Conservation (phyloP, 2,888 invertebrate species). For the Petrolisthes manimaculis region DNA sequence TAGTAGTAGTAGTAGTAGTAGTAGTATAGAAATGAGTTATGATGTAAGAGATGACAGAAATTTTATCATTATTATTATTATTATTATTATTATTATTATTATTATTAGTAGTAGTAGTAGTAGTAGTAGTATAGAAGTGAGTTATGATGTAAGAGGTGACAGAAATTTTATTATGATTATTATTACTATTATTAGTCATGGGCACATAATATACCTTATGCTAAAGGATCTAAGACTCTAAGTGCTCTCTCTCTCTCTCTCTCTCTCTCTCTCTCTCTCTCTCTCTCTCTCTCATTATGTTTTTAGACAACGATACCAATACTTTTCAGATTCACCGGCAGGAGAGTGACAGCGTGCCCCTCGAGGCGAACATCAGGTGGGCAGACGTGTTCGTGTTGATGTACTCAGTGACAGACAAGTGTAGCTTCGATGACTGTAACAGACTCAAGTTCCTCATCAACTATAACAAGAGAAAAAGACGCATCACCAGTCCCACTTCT, state of each 20-base stretch:
- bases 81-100: too few species aligned
- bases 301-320: background rate
- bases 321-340: background rate
- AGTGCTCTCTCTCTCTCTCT: constrained; percentile 29
- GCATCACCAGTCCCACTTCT: constrained; percentile 76
- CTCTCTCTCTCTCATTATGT: constrained; percentile 3
- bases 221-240: constrained; percentile 20
- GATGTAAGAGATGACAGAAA: background rate
- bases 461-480: constrained; percentile 80
- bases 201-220: too few species aligned
- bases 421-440: constrained; percentile 88
- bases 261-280: constrained; percentile 27
- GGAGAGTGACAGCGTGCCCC: constrained; percentile 65
- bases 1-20: too few species aligned
- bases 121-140: too few species aligned
- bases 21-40: background rate
- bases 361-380: constrained; percentile 87
- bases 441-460: constrained; percentile 85
- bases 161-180: too few species aligned
- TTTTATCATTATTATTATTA: too few species aligned
- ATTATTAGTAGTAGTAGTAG: too few species aligned
- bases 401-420: constrained; percentile 90
- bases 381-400: constrained; percentile 88
- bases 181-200: background rate
- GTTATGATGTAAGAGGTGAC: too few species aligned